Percentiles rank a stretch among this genome's conserved stretches.
Evolutionary conservation across 2,797 vertebrate genomes (phyloP).

Genomic region (Melanotaenia parkinsoni): DNA sequence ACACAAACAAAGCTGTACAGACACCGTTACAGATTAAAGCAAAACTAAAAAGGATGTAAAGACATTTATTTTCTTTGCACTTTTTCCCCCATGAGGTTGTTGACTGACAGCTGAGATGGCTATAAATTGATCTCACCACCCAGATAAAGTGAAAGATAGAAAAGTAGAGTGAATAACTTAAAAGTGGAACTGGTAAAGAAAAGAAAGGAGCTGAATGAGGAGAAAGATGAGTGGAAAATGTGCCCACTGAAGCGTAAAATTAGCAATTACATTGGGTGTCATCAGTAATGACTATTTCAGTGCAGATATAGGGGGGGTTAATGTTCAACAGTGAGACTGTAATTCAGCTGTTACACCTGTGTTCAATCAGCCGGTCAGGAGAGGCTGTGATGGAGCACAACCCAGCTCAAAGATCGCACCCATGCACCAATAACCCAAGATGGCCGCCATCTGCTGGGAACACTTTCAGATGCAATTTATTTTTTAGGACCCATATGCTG

Average conservation of each 20-base stretch:
- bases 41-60: neutral
- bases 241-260: constrained; percentile 94
- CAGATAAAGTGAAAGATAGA: constrained; percentile 63
- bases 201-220: constrained; percentile 73
- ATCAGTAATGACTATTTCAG: constrained; percentile 98
- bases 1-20: constrained; percentile 18
- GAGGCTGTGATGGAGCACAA: constrained; percentile 75
- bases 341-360: constrained; percentile 93
- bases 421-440: constrained; percentile 87
- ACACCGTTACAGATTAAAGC: constrained; percentile 13
- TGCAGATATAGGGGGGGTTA: constrained; percentile 91
- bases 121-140: constrained; percentile 88
- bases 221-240: constrained; percentile 89
- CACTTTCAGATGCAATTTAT: constrained; percentile 88
- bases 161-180: constrained; percentile 88
- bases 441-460: constrained; percentile 85
- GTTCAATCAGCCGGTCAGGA: constrained; percentile 86
- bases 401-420: constrained; percentile 80
- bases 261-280: constrained; percentile 96
- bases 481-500: constrained; percentile 81
- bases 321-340: constrained; percentile 89
- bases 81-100: constrained; percentile 38
- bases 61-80: constrained; percentile 36
- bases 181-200: constrained; percentile 83
- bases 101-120: constrained; percentile 81